These are phyloP conservation scores for Yponomeuta plumbellus DNA, from an alignment of 2,888 invertebrate genomes.

Conservation along the genomic window DNA sequence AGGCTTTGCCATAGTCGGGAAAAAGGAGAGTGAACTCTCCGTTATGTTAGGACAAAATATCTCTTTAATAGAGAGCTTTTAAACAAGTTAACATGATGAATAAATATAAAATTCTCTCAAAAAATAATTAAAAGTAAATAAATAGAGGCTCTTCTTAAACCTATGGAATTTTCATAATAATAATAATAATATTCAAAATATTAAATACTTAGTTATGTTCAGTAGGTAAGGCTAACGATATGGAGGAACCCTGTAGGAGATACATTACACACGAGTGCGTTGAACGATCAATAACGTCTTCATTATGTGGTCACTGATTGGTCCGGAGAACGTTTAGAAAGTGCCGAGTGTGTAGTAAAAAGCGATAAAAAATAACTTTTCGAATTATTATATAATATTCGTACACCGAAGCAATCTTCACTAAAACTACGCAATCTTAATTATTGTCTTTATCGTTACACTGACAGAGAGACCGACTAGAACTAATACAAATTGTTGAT, in stretches of 20 bases:
- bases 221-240: constrained; percentile 74
- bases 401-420: constrained; percentile 3
- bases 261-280: constrained; percentile 46
- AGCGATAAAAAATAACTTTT: constrained; percentile 8
- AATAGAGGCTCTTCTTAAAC: neutral
- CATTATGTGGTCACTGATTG: constrained; percentile 42
- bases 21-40: neutral
- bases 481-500: constrained; percentile 33
- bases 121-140: neutral
- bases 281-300: neutral
- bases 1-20: neutral
- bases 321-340: constrained; percentile 50
- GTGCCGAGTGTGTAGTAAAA: constrained; percentile 40
- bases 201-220: constrained; percentile 29
- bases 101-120: neutral
- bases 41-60: neutral
- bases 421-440: neutral
- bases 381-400: neutral
- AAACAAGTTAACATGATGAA: neutral
- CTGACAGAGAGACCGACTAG: neutral
- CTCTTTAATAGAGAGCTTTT: neutral
- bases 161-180: neutral
- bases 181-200: neutral
- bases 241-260: constrained; percentile 74
- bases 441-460: constrained; percentile 18